phyloP scores from a whole-genome alignment of 2,113 vertebrate genomes.

The Odontesthes bonariensis region DNA sequence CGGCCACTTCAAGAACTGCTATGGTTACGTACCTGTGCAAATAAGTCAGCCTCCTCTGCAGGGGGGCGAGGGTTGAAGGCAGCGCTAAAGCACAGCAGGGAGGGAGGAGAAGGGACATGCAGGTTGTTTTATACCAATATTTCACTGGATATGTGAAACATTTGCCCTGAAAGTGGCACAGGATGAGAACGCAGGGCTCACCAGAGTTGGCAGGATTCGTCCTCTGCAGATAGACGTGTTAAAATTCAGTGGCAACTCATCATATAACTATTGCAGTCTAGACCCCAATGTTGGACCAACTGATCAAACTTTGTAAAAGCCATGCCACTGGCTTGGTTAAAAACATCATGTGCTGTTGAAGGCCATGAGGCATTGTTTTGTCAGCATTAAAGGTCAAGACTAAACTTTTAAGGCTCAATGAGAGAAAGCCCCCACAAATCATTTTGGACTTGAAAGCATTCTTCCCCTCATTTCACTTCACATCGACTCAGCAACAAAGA shows the following conservation, averaged over 20 bases:
- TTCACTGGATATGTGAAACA: not conserved
- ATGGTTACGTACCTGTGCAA: too few relatives aligned
- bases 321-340: not conserved
- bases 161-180: not conserved
- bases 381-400: not conserved
- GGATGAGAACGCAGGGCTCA: not conserved
- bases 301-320: not conserved
- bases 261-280: not conserved
- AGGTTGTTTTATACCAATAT: too few relatives aligned
- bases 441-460: conserved; percentile 6
- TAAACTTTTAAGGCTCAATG: not conserved
- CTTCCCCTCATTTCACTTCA: conserved; percentile 5
- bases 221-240: not conserved
- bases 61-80: too few relatives aligned
- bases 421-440: not conserved
- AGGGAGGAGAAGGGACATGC: too few relatives aligned
- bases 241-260: not conserved
- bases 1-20: too few relatives aligned
- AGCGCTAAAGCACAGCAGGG: too few relatives aligned
- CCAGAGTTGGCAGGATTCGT: not conserved
- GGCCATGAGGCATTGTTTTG: conserved; percentile 1
- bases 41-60: too few relatives aligned
- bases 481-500: conserved; percentile 1
- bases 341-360: not conserved
- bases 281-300: not conserved